phyloP scores from a whole-genome alignment of 2,797 vertebrate genomes.

The Macrochelys suwanniensis region DNA sequence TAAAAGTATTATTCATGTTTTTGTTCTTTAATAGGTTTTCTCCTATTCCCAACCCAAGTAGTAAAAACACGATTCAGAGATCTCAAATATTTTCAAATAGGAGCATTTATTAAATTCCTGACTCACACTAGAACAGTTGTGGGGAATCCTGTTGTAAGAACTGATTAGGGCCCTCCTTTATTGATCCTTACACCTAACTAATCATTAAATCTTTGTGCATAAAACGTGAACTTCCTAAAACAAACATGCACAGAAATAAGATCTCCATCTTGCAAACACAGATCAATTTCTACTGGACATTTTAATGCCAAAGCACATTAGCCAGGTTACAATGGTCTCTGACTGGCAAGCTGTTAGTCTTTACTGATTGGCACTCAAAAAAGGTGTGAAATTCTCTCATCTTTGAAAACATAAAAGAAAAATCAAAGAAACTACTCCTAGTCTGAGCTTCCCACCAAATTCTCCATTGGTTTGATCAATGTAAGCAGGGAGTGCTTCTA shows the following conservation, averaged over 20 bases:
- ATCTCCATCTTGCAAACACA: neutral
- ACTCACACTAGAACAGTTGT: constrained; percentile 10
- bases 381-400: accelerated
- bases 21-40: neutral
- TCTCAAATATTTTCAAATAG: constrained; percentile 14
- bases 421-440: neutral
- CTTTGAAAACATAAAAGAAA: neutral
- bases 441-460: neutral
- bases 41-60: neutral
- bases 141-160: constrained; percentile 8
- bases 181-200: neutral
- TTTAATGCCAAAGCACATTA: accelerated
- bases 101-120: constrained; percentile 3
- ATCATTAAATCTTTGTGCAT: constrained; percentile 12
- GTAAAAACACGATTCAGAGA: constrained; percentile 9
- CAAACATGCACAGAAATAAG: neutral
- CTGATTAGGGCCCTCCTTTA: neutral
- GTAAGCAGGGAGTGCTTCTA: neutral
- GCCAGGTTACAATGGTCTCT: neutral
- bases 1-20: neutral
- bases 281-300: neutral
- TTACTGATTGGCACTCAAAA: neutral
- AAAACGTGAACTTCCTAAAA: neutral
- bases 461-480: neutral
- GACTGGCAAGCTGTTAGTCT: accelerated